Evolutionary conservation across 2,113 vertebrate genomes (phyloP).

Genomic region (Dinomys branickii): DNA sequence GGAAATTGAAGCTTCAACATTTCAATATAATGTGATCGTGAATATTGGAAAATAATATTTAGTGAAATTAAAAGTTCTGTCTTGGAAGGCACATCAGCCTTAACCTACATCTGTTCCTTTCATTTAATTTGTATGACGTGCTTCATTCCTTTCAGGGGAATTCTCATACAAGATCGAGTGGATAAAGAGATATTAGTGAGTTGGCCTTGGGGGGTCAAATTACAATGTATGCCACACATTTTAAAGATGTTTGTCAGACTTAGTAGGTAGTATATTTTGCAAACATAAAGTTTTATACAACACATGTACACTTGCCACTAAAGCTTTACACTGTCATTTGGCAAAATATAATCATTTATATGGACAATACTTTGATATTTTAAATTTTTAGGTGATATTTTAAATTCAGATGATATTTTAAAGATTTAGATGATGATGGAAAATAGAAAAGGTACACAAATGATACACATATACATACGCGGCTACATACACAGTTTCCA

Average conservation of each 20-base stretch:
- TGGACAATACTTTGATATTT: constrained; percentile 54
- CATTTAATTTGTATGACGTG: constrained; percentile 81
- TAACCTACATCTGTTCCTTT: constrained; percentile 81
- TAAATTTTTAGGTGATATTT: constrained; percentile 66
- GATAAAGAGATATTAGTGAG: constrained; percentile 74
- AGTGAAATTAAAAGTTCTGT: constrained; percentile 85
- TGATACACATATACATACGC: background rate
- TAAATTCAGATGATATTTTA: no score
- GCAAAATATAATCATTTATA: constrained; percentile 14
- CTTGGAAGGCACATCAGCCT: constrained; percentile 81
- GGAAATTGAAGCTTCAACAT: constrained; percentile 84
- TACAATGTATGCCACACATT: constrained; percentile 64
- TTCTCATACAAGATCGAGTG: constrained; percentile 73
- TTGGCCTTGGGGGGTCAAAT: constrained; percentile 53
- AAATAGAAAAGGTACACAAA: background rate
- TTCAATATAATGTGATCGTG: constrained; percentile 81
- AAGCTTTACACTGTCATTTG: constrained; percentile 31
- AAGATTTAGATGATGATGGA: background rate
- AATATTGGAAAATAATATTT: constrained; percentile 86
- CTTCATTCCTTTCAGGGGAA: constrained; percentile 74
- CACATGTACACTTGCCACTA: background rate
- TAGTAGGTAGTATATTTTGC: constrained; percentile 53
- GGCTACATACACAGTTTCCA: background rate
- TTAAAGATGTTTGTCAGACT: constrained; percentile 70
- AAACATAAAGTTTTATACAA: constrained; percentile 25